Evolutionary conservation across 2,888 invertebrate genomes (phyloP), one percentile per base, ranked within the genome.

Genomic region (Glaucopsyche alexis): DNA sequence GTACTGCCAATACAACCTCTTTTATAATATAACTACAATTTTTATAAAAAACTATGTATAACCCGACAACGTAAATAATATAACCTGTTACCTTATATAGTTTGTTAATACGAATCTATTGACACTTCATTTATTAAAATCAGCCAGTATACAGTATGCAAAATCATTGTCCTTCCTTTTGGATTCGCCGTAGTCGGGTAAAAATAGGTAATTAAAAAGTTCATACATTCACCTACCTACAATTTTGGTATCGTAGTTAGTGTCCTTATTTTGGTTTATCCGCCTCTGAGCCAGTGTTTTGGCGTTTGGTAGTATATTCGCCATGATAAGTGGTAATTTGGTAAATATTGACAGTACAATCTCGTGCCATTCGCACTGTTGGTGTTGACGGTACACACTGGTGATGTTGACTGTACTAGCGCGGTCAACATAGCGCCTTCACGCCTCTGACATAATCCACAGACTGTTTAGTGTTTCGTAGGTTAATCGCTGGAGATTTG

Each of bases 381-480:
- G 29, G 29, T 60, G 55, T 29, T 29, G 13, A 60, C 5, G 16
- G 55, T 60, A 60, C 55, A 52, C 13, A 6, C 5, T 29, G 55
- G 55, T 5, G 29, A 19, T 60, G 29, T 60, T 60, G 60, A 38
- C 60, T 29, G 29, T 29, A 38, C 13, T 60, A 60, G 29, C 7
- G 16, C 55, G 19, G 55, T 55, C 29, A 60, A 60, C 60, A 38
- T 60, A 60, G 14, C 60, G 29, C 60, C 60, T 38, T 60, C 60
- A 60, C 60, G 60, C 60, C 60, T 60, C 60, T 60, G 60, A 60
- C 60, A 60, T 60, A 60, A 60, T 13, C 11, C 4, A 47, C 29
- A 14, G 7, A 60, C 29, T 29, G 29, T 5, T 13, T 29, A 7
- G 9, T 29, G 60, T 55, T 55, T 29, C 11, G 19, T 19, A 7